Evolutionary conservation across 2,113 vertebrate species (phyloP), one percentile per base, ranked within the genome.

Genomic region (Mobula hypostoma): DNA sequence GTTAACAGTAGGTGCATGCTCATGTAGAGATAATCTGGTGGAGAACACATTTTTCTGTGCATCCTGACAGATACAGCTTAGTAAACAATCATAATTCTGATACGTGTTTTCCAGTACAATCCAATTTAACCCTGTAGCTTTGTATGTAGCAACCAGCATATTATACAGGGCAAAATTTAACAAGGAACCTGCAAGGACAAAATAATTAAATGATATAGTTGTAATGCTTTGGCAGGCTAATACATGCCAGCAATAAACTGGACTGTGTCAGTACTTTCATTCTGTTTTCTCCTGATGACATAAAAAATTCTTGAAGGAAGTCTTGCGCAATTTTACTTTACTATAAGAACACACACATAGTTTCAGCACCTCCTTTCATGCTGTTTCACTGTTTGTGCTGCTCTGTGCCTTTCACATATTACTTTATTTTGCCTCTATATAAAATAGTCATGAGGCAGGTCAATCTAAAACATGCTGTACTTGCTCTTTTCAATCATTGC

Each of bases 371-470:
- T 15, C 29, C 27, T 87, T 61, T 87, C 56, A 58, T 11, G 29
- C 11, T 12, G 56, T 21, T 87, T 87, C 56, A 87, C 9, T 87
- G 56, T 87, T 29, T 87, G 24, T 61, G 27, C 56, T 61, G 56
- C 61, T 87, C 83, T 61, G 56, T 58, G 29, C 58, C 29, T 61
- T 61, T 56, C 56, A 61, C 27, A 61, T n/a, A 56, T 29, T 61
- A 29, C 83, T 61, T 61, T 87, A 61, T 87, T 61, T 87, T 87
- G 56, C 27, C 83, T 61, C 56, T 5, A 15, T 11, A 87, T 87
- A 61, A 87, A 87, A 87, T 58, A 87, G 83, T 87, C 58, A 87
- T 61, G 83, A 87, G 24, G 27, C 11, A 87, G 83, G 27, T 87
- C 56, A 87, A 14, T 87, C 24, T 27, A n/a, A 87, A 87, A 29